These are phyloP conservation scores for Daubentonia madagascariensis DNA, from an alignment of 2,113 vertebrate species.

Conservation along the genomic window DNA sequence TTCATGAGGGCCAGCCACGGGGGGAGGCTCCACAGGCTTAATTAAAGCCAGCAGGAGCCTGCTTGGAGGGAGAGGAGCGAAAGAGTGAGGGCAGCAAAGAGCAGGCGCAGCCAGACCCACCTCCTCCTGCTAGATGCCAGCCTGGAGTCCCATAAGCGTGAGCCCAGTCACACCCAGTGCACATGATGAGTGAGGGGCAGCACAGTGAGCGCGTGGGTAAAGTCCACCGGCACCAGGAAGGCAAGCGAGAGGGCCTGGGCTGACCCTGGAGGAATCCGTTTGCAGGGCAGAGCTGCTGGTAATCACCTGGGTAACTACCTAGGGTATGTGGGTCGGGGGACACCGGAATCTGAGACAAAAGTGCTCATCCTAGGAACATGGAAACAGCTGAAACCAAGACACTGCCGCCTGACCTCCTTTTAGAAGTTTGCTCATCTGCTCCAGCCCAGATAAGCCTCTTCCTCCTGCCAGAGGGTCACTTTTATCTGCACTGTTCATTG, in stretches of 20 bases:
- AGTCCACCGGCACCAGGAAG: rapidly evolving
- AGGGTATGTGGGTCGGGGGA: too few species aligned
- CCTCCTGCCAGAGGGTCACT: neutral
- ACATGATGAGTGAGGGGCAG: neutral
- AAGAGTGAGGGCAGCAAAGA: slow-evolving; percentile 55
- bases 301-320: neutral
- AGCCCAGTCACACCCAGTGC: neutral
- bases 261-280: neutral
- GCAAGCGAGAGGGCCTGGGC: neutral
- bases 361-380: neutral
- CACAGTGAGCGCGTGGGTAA: neutral
- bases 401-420: neutral
- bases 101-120: slow-evolving; percentile 7
- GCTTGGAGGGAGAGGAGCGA: slow-evolving; percentile 39
- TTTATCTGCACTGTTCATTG: neutral
- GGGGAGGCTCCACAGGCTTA: slow-evolving; percentile 67
- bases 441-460: neutral
- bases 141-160: neutral
- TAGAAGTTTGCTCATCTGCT: neutral
- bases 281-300: neutral
- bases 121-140: neutral
- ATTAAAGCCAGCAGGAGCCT: slow-evolving; percentile 74
- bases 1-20: slow-evolving; percentile 62
- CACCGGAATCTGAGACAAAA: neutral
- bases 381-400: neutral